A percentile compares a stretch with the other conserved stretches of the same genome.
These are phyloP conservation scores for Myioborus melanocephalus DNA, from an alignment of 2,797 vertebrate species.

Conservation along the genomic window DNA sequence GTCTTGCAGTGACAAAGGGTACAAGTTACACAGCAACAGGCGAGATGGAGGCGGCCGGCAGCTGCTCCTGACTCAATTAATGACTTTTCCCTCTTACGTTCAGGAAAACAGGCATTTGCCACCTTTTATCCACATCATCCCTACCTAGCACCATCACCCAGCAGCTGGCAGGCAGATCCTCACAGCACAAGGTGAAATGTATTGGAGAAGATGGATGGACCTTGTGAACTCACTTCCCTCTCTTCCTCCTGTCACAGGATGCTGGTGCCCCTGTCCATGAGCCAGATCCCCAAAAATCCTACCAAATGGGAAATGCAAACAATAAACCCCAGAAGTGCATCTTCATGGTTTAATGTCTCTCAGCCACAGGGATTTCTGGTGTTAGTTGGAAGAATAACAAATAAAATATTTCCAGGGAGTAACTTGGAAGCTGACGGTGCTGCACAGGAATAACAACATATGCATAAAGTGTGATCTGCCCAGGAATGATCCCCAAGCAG, in stretches of 20 bases:
- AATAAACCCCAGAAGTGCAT: not conserved
- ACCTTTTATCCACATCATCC: not conserved
- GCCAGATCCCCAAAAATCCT: not conserved
- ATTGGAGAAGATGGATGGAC: not conserved
- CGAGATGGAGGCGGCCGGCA: not conserved
- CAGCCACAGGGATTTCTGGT: not conserved
- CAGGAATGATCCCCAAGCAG: not conserved
- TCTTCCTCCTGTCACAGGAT: rapidly evolving
- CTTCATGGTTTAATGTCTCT: not conserved
- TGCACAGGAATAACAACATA: not conserved
- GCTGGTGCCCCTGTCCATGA: rapidly evolving
- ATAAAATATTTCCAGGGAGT: not conserved
- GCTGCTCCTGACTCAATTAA: not conserved
- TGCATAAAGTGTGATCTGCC: not conserved
- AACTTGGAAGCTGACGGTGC: not conserved
- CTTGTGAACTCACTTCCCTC: rapidly evolving
- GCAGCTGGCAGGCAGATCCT: not conserved
- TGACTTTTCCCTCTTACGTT: not conserved
- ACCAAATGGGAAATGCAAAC: rapidly evolving
- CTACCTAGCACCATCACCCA: not conserved
- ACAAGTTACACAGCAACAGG: not conserved
- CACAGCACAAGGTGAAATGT: not conserved
- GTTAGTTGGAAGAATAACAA: not conserved
- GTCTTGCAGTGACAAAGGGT: not conserved
- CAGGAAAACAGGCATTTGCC: not conserved